Evolutionary conservation across 2,888 invertebrate genomes (phyloP), one percentile per base, ranked within the genome.

Genomic region (Crossocerus cetratus): DNA sequence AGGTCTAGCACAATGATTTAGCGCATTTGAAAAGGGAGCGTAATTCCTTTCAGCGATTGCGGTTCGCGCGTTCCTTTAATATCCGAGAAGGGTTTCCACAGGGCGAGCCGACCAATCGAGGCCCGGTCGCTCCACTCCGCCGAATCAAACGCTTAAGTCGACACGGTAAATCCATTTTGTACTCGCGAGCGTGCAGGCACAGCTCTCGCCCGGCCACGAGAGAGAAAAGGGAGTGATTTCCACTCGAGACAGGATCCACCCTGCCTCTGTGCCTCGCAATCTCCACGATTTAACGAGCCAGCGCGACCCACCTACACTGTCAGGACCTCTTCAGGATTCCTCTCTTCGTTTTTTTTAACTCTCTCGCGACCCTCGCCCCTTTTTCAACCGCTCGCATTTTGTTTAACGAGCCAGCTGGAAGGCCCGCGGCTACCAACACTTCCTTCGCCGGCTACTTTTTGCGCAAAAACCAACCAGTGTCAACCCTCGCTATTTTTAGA

Each of bases 161-260:
- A 49, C 63, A 69, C 76, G 69, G 67, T 45, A 76, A 74, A 77
- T 75, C 71, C 74, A 77, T 74, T 77, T 75, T 65, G 56, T 65
- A 68, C 65, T 76, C 60, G 74, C 60, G 32, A 64, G 63, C 11
- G 62, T 55, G 62, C 64, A 44, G 8, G 11, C 63, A 42, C 20
- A 44, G 53, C 56, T 3, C 63, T 3, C 63, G 45, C 0, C 32
- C 32, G 2, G 32, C 2, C 32, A 32, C 11, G 32, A 32, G 69
- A 11, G 70, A 65, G 65, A 66, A 67, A 71, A 76, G 64, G 66
- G 75, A 69, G 75, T 72, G 72, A 78, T 78, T 78, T 78, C 78
- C 78, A 78, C 78, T 78, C 68, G 78, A 78, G 76, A 80, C 76
- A 69, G 59, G 68, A 68, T 65, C 64, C 72, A 72, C 77, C 75